Conservation (phyloP, 2,797 vertebrate genomes). For the Pseudopleuronectes americanus region DNA sequence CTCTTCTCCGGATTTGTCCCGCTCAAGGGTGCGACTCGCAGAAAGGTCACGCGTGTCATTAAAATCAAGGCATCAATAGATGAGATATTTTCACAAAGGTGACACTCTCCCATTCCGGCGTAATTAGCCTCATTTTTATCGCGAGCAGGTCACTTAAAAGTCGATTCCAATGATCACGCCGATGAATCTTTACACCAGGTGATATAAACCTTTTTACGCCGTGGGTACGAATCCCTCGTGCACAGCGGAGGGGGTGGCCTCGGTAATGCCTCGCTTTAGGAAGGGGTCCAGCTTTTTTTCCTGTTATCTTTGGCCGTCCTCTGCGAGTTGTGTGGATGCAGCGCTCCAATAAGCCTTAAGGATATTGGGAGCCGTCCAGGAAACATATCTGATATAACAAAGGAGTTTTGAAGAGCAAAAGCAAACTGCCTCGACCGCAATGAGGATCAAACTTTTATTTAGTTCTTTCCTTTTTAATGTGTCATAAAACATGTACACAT, state of each 20-base stretch:
- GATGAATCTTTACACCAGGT: constrained; percentile 72
- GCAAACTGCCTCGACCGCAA: constrained; percentile 59
- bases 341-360: constrained; percentile 77
- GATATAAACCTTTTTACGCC: constrained; percentile 62
- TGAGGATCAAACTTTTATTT: constrained; percentile 59
- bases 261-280: constrained; percentile 59
- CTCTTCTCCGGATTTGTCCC: constrained; percentile 55
- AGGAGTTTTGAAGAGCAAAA: constrained; percentile 80
- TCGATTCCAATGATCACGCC: constrained; percentile 62
- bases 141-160: constrained; percentile 73
- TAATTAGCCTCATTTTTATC: constrained; percentile 77
- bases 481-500: constrained; percentile 6
- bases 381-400: constrained; percentile 80
- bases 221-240: constrained; percentile 47
- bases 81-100: constrained; percentile 77
- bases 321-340: constrained; percentile 74
- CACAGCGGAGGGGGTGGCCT: constrained; percentile 25
- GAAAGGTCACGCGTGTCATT: constrained; percentile 77
- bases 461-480: constrained; percentile 19
- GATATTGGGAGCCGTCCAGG: constrained; percentile 81
- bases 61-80: constrained; percentile 75
- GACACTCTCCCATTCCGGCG: constrained; percentile 55
- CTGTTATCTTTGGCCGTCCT: constrained; percentile 81
- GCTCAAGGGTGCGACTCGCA: constrained; percentile 68
- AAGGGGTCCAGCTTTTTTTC: constrained; percentile 71